Percentiles rank a stretch among this genome's conserved stretches.
Conservation (phyloP, 2,888 invertebrate species). For the Liposcelis brunnea region DNA sequence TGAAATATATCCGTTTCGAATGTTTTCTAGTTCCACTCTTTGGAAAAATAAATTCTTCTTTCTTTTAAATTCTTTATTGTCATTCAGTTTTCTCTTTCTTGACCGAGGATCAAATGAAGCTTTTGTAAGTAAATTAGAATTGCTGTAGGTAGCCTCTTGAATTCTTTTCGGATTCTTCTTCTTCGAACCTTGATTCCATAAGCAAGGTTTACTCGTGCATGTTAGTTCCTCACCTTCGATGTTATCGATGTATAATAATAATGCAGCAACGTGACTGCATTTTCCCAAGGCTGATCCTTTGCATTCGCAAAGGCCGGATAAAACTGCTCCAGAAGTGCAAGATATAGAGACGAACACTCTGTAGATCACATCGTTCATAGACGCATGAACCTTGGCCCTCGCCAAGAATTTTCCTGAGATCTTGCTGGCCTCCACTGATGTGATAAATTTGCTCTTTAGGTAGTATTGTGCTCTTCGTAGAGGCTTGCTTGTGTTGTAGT, state of each 20-base stretch:
- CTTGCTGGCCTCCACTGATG: too few species aligned
- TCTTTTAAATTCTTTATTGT: too few species aligned
- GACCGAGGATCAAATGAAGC: background rate
- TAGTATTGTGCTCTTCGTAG: too few species aligned
- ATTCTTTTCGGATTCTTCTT: background rate
- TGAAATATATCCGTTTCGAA: background rate
- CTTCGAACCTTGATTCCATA: background rate
- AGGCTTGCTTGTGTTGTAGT: too few species aligned
- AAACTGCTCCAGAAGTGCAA: background rate
- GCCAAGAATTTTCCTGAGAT: too few species aligned
- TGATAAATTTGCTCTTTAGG: too few species aligned
- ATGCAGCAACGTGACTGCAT: constrained; percentile 1
- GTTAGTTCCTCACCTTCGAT: background rate
- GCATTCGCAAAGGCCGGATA: background rate
- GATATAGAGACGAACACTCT: too few species aligned
- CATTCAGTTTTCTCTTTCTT: too few species aligned
- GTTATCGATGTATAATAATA: background rate
- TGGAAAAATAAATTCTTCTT: too few species aligned
- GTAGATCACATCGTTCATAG: too few species aligned
- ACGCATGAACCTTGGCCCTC: too few species aligned
- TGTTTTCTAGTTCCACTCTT: background rate
- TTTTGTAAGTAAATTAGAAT: too few species aligned
- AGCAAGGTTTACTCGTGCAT: background rate
- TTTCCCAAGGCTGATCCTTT: background rate
- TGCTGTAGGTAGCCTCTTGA: background rate